Conservation (phyloP, 2,797 vertebrate genomes). For the Parauchenoglanis punctatus region DNA sequence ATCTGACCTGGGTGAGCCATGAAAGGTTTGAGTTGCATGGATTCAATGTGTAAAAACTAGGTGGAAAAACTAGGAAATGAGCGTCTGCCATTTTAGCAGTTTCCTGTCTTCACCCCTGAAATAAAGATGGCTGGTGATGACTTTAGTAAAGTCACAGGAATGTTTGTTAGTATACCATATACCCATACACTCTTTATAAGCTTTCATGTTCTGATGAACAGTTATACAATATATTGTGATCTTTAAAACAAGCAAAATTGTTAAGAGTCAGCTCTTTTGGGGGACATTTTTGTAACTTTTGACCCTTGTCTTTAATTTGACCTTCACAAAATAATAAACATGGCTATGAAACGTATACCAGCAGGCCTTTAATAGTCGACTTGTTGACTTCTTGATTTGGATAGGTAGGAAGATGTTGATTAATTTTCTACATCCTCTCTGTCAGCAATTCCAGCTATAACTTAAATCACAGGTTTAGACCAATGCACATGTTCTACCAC, state of each 20-base stretch:
- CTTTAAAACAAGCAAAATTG: neutral
- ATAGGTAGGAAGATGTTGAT: neutral
- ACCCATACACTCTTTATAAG: neutral
- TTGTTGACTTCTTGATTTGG: neutral
- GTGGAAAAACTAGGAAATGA: slow-evolving; percentile 7
- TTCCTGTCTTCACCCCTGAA: neutral
- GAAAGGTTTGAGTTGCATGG: slow-evolving; percentile 9
- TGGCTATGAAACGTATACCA: neutral
- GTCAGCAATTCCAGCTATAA: neutral
- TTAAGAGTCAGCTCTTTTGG: neutral
- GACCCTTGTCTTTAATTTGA: neutral
- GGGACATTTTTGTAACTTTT: neutral
- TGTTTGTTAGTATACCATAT: neutral
- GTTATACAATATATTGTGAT: neutral
- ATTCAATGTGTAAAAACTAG: neutral
- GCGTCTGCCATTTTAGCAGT: neutral
- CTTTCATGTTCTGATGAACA: neutral
- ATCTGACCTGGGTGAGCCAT: slow-evolving; percentile 23
- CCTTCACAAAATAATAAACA: neutral
- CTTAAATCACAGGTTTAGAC: neutral
- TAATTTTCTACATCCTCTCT: neutral
- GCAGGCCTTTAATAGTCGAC: neutral
- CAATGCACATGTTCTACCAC: too few relatives aligned
- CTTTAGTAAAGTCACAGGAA: neutral
- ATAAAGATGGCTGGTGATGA: neutral